Base-by-base conservation (phyloP, 2,888 invertebrate species). In the Polia nebulosa region DNA sequence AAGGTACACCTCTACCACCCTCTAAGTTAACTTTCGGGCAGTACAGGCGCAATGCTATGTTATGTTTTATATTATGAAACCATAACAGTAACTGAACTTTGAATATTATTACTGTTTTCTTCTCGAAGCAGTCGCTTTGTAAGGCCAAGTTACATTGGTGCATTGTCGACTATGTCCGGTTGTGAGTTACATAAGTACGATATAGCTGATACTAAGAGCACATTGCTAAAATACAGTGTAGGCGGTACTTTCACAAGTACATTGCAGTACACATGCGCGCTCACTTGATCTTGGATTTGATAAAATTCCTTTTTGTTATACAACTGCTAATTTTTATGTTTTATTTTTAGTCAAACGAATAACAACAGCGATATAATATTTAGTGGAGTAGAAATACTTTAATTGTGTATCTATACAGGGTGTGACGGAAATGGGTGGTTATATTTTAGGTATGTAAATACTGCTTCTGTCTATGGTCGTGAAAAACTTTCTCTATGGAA, bases 231-330 rank as follows among this genome's bases (percentile, higher is more conserved):
- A 76, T 72, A 36, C 61, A 71, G 62, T 52, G 60, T 34, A 44
- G 22, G 60, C 25, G 49, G 44, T 70, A 78, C 70, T 80, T 80
- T 80, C 80, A 80, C 80, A 72, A 80, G 69, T 70, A 70, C 44
- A 78, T 77, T 58, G 58, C 53, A 72, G 39, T 68, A 45, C 22
- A 72, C 62, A 68, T 44, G 45, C 60, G 45, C 60, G 65, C 53
- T 76, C 57, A 47, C 52, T 76, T 56, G 72, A 78, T 81, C 63
- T 76, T 65, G 53, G 49, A 55, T 58, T 65, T 71, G 47, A 72
- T 72, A 53, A 80, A 52, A 68, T 67, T 70, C 75, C 53, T 72
- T 59, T 25, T 20, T 45, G 44, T 56, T 63, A 45, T 55, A 58
- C 47, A 66, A 59, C 27, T 27, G n/a, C 32, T 22, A 20, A 52